Base-by-base conservation (phyloP, 2,888 invertebrate genomes). In the Terebella lapidaria region DNA sequence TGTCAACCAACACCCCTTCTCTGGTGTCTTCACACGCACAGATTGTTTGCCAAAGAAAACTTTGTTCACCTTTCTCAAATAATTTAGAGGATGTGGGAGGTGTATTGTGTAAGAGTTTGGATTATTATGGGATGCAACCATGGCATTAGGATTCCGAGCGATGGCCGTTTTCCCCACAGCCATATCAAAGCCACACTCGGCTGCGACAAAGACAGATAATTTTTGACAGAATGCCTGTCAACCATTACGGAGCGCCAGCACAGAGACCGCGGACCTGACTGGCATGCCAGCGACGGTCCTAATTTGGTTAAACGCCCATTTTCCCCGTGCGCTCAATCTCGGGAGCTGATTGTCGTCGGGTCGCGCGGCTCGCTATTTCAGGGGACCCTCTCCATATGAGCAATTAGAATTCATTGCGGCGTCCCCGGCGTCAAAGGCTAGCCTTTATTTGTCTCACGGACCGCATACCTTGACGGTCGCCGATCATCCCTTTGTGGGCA, bases 401-500 rank as follows among this genome's bases (percentile, higher is more conserved):
- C 42, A 35, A 35, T 35, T 35, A 35, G 42, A 35, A 35, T 35
- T 35, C 42, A 35, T 35, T 10, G 42, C n/a, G 42, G 42, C 42
- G n/a, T 35, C 42, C 42, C 42, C 42, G 42, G 42, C 10, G 42
- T 35, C 42, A 35, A 35, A 35, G 42, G 42, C 42, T 15, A 35
- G 10, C 10, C n/a, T 35, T 35, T n/a, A 15, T 15, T 35, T 35
- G 10, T 10, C n/a, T n/a, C n/a, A 10, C 42, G 10, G 42, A 35
- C n/a, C 10, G 42, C 42, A 35, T 35, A 35, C 42, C 42, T 35
- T 35, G 42, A n/a, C 42, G 42, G 42, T n/a, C 42, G 42, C 10
- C n/a, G 42, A 35, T 35, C 42, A 35, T 49, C 49, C 49, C 49
- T n/a, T 49, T 49, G 49, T 49, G 49, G 22, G 24, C 49, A 49